Base-by-base conservation (phyloP, 2,888 invertebrate genomes). In the Drosophila antonietae region DNA sequence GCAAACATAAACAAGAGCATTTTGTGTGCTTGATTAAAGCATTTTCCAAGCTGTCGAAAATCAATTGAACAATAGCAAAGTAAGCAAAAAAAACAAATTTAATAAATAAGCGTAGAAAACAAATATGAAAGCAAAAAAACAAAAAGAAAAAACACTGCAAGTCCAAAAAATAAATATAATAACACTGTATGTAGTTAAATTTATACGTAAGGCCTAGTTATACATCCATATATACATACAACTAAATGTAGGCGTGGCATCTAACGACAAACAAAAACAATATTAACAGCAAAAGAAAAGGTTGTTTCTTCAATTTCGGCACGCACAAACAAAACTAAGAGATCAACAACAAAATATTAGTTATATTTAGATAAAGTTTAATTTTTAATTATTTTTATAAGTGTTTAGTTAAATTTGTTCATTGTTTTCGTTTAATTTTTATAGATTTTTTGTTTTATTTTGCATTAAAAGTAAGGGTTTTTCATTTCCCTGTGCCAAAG, bases 161-260 rank as follows among this genome's bases (percentile, higher is more conserved):
- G 84, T 86, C 87, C 84, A 89, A 88, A 83, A 80, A 81, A 78
- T 74, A 78, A 62, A 80, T 77, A 76, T 72, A 79, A 81, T 74
- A 77, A 75, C 67, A 73, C 75, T 77, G 83, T 83, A 83, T 82
- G 83, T 88, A 86, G 83, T 83, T 86, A 81, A 83, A 81, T 83
- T 72, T 86, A 80, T 71, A 68, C 52, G 20, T 86, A 88, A 82
- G 78, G 73, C 49, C 39, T 80, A 88, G 84, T 55, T 74, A 73
- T 73, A 81, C 44, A 72, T 62, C 75, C 35, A 71, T 37, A 71
- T 49, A 60, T 41, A n/a, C n/a, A n/a, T n/a, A 23, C 28, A 68
- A 33, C 46, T 14, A 44, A 49, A 46, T 43, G 51, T 69, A 69
- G 80, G 80, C 83, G 86, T 77, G 75, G 73, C 68, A 81, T 37